These are phyloP conservation scores for Psylliodes chrysocephalus DNA, from an alignment of 2,888 invertebrate species.

Conservation along the genomic window DNA sequence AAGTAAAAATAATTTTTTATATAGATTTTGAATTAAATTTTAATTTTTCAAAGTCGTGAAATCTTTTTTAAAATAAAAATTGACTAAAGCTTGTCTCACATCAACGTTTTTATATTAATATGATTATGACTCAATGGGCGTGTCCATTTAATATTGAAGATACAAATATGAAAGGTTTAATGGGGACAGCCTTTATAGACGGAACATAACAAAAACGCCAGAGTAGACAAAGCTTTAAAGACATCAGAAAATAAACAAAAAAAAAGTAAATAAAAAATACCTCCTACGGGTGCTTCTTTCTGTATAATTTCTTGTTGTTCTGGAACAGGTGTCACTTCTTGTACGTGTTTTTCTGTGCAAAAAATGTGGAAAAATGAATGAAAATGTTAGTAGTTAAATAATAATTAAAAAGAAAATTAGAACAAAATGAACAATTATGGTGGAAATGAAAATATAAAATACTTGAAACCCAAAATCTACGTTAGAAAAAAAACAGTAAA, in stretches of 20 bases:
- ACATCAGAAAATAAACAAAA: slow-evolving; percentile 10
- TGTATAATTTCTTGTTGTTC: slow-evolving; percentile 48
- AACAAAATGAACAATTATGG: not conserved
- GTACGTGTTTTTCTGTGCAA: slow-evolving; percentile 51
- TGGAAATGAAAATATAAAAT: not conserved
- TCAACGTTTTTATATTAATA: too few species aligned
- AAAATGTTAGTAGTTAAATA: slow-evolving; percentile 25
- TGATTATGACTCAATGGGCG: too few species aligned
- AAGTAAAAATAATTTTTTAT: too few species aligned
- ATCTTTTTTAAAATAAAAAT: too few species aligned
- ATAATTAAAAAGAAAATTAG: not conserved
- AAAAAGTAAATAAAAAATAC: slow-evolving; percentile 45
- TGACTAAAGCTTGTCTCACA: too few species aligned
- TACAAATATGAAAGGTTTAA: too few species aligned
- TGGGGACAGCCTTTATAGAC: too few species aligned
- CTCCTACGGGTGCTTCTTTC: slow-evolving; percentile 51
- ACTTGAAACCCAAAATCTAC: not conserved
- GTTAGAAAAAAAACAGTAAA: not conserved
- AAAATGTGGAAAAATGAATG: slow-evolving; percentile 41
- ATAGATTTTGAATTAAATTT: too few species aligned
- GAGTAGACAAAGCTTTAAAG: too few species aligned
- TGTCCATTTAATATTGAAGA: too few species aligned
- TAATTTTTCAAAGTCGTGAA: too few species aligned
- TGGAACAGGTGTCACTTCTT: slow-evolving; percentile 47
- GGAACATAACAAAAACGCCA: too few species aligned